Percentiles rank a stretch among this genome's conserved stretches.
Evolutionary conservation across 2,888 invertebrate genomes (phyloP).

Genomic region (Drosophila fungiperda): DNA sequence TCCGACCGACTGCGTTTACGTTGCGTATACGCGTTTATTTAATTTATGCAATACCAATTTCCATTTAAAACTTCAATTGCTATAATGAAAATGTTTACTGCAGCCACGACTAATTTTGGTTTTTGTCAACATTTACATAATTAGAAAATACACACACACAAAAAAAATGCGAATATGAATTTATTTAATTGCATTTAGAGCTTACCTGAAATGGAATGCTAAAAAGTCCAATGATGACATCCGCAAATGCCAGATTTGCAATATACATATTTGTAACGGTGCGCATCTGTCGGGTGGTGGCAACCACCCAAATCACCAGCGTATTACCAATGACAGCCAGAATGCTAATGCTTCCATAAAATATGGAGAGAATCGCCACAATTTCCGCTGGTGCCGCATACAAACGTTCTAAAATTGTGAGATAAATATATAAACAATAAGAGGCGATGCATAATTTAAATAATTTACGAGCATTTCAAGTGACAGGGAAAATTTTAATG

Average conservation of each 20-base stretch:
- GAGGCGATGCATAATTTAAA: conserved; percentile 28
- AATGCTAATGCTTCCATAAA: conserved; percentile 93
- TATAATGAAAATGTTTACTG: conserved; percentile 39
- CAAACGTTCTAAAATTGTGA: conserved; percentile 83
- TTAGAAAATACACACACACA: conserved; percentile 31
- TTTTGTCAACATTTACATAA: conserved; percentile 43
- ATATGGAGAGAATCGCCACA: conserved; percentile 90
- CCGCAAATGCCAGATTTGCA: conserved; percentile 93
- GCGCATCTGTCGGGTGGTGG: conserved; percentile 91
- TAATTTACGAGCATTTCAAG: conserved; percentile 18
- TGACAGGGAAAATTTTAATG: conserved; percentile 52
- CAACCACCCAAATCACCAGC: conserved; percentile 94
- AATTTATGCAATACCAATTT: conserved; percentile 44
- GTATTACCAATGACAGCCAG: conserved; percentile 93
- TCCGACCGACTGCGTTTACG: conserved; percentile 7
- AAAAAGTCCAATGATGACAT: conserved; percentile 94
- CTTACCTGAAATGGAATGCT: conserved; percentile 92
- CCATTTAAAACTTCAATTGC: conserved; percentile 40
- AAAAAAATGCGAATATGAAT: conserved; percentile 19
- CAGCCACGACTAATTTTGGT: conserved; percentile 21
- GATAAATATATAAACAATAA: conserved; percentile 3
- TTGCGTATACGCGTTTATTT: conserved; percentile 58
- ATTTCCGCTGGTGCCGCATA: conserved; percentile 91
- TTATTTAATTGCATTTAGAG: conserved; percentile 20
- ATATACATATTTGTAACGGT: conserved; percentile 95